Evolutionary conservation across 1,140 invertebrate species (phyloP).

Genomic region (Trypoxylus dichotomus): DNA sequence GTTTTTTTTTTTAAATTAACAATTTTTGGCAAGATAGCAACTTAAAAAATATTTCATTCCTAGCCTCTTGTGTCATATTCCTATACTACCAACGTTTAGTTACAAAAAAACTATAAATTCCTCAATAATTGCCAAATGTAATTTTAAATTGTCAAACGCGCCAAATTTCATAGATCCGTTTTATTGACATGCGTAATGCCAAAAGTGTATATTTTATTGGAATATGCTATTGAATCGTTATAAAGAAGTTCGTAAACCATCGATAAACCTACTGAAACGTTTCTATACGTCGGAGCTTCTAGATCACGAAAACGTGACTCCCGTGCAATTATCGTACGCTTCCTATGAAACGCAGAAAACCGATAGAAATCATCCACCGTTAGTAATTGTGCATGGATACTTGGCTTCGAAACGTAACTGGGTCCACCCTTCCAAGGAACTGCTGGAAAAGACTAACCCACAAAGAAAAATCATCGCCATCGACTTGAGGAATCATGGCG

Average conservation of each 20-base stretch:
- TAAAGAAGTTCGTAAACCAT: not conserved
- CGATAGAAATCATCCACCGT: conserved; percentile 54
- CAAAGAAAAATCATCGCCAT: conserved; percentile 71
- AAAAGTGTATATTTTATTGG: too few species aligned
- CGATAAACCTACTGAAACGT: not conserved
- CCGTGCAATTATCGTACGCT: not conserved
- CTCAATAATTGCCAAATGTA: too few species aligned
- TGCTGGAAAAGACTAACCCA: conserved; percentile 63
- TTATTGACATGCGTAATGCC: too few species aligned
- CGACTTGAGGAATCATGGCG: conserved; percentile 90
- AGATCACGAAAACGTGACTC: not conserved
- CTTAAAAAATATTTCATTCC: not conserved
- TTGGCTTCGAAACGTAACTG: conserved; percentile 87
- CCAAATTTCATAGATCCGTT: too few species aligned
- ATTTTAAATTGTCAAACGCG: too few species aligned
- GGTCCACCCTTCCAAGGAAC: conserved; percentile 75
- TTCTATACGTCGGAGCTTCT: not conserved
- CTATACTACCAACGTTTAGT: too few species aligned
- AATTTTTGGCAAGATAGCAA: not conserved
- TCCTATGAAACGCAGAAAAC: not conserved
- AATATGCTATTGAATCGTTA: not conserved
- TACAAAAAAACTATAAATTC: too few species aligned
- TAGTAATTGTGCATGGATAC: conserved; percentile 84
- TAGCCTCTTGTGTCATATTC: too few species aligned
- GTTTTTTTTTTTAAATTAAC: not conserved